Evolutionary conservation across 1,140 invertebrate species (phyloP).

Genomic region (Drosophila novamexicana): DNA sequence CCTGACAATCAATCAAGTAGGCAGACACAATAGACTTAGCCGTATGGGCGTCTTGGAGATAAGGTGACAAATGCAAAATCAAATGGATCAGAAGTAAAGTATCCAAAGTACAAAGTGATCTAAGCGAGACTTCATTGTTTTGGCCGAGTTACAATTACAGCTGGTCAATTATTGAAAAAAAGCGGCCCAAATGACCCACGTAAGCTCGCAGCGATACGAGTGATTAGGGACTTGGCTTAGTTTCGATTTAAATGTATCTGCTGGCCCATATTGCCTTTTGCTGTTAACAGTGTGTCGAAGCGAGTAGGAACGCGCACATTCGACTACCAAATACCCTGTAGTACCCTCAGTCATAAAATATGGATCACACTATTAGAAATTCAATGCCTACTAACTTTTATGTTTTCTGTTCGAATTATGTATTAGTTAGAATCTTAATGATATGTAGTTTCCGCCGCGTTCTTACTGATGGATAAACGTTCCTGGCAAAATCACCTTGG

Average conservation of each 20-base stretch:
- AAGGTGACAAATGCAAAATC: slow-evolving; percentile 35
- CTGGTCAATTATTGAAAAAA: slow-evolving; percentile 68
- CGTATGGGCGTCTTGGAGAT: neutral
- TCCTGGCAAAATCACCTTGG: no score
- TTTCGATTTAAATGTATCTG: slow-evolving; percentile 37
- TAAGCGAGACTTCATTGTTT: slow-evolving; percentile 17
- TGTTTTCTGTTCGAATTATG: no score
- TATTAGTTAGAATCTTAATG: no score
- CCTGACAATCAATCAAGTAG: slow-evolving; percentile 56
- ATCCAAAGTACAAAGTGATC: neutral
- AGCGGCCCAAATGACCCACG: slow-evolving; percentile 52
- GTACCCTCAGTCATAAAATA: no score
- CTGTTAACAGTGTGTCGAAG: slow-evolving; percentile 10
- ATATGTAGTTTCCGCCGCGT: no score
- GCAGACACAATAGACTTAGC: slow-evolving; percentile 26
- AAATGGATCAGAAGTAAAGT: slow-evolving; percentile 18
- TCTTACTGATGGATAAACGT: no score
- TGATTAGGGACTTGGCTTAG: slow-evolving; percentile 15
- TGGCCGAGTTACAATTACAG: slow-evolving; percentile 61
- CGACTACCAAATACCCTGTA: no score
- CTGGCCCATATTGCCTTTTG: slow-evolving; percentile 11
- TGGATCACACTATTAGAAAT: no score
- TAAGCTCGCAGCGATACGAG: neutral
- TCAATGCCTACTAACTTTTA: no score
- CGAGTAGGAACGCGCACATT: no score